Base-by-base conservation (phyloP, 2,797 vertebrate genomes). In the Gymnopithys bicolor region DNA sequence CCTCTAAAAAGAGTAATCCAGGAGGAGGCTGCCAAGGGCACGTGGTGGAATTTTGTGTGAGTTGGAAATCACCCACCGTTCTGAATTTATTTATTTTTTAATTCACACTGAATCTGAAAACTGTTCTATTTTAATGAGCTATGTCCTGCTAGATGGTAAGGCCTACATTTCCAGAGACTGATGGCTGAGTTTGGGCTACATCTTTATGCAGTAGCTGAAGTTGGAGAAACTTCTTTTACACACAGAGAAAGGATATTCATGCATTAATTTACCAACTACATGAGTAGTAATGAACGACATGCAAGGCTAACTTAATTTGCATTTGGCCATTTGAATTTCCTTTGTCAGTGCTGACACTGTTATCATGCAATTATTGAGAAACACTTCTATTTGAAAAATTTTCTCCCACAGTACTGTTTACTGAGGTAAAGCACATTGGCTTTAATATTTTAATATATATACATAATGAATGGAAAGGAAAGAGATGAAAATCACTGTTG, bases 361-460 rank as follows among this genome's bases (percentile, higher is more conserved):
- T 89, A 86, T 78, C 58, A 15, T 78, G 91, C 84, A 90, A 62
- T 92, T 95, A 84, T 71, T 90, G 41, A 68, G 70, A 64, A 84
- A 89, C 37, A 32, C 62, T 94, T 81, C 77, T 45, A 12, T 69
- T 71, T 56, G 66, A 92, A 69, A 86, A 66, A 35, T n/a, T 81
- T 80, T 33, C 64, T 85, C 13, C 53, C 5, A 3, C 59, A 39
- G 25, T 64, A 9, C 79, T 86, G 64, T 93, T 89, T 89, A 86
- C 67, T 85, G 63, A 87, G 62, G 87, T 91, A 91, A 74, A 39
- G 41, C 58, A 55, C 58, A 6, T 58, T 68, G 46, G 18, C 66
- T 95, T 92, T 88, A 82, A 79, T 91, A 93, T 91, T 92, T 89
- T 89, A 86, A 76, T 89, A 83, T 82, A 77, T 85, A 69, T 66